Percentiles rank a stretch among this genome's conserved stretches.
Conservation (phyloP, 2,113 vertebrate genomes). For the human (Homo sapiens) region DNA sequence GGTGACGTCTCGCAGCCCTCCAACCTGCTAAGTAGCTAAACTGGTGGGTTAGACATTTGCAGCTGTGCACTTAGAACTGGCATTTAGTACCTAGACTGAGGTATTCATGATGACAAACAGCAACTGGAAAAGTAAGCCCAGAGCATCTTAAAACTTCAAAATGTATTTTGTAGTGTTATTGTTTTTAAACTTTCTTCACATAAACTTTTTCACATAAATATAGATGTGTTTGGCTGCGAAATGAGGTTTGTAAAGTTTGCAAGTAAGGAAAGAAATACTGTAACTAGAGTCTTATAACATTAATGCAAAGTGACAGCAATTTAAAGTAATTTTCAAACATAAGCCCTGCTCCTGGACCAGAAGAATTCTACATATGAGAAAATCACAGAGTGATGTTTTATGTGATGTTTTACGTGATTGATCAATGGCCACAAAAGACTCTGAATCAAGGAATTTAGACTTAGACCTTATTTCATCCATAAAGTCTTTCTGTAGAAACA, state of each 20-base stretch:
- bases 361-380: not conserved
- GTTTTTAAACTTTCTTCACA: not conserved
- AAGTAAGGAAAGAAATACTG: not conserved
- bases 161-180: not conserved
- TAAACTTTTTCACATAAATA: not conserved
- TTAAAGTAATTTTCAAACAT: constrained; percentile 24
- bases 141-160: not conserved
- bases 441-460: not conserved
- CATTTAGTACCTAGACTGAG: not conserved
- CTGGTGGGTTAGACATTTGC: not conserved
- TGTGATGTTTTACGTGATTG: not conserved
- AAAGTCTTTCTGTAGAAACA: not conserved
- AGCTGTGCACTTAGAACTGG: not conserved
- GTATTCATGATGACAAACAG: too few species aligned
- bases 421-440: not conserved
- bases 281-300: not conserved
- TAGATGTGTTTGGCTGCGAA: not conserved
- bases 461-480: not conserved
- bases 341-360: not conserved
- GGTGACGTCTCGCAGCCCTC: not conserved
- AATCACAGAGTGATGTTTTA: not conserved
- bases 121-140: not conserved
- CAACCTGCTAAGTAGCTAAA: not conserved
- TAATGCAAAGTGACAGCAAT: not conserved
- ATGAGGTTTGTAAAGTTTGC: not conserved